Evolutionary conservation across 2,888 invertebrate genomes (phyloP).

Genomic region (Mechanitis mazaeus): DNA sequence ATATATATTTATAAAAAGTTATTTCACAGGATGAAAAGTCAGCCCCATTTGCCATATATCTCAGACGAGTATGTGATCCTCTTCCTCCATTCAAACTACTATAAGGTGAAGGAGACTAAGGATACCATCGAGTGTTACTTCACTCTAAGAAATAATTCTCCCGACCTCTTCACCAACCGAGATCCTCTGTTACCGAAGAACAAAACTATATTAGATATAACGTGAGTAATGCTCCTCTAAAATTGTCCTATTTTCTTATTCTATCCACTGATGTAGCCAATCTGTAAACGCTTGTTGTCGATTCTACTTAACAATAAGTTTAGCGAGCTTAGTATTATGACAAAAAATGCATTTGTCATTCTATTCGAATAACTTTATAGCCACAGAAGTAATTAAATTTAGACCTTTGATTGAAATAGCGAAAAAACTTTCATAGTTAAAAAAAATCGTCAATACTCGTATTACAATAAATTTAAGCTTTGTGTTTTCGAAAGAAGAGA

Average conservation of each 20-base stretch:
- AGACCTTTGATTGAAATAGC: too few relatives aligned
- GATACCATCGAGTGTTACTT: conserved; percentile 74
- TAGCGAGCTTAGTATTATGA: too few relatives aligned
- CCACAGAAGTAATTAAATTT: too few relatives aligned
- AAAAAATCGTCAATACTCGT: too few relatives aligned
- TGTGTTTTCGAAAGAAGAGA: too few relatives aligned
- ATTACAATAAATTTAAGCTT: too few relatives aligned
- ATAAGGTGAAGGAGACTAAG: conserved; percentile 67
- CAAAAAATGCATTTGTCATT: too few relatives aligned
- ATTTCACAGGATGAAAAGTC: conserved; percentile 76
- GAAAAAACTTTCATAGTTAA: too few relatives aligned
- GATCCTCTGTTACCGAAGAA: conserved; percentile 72
- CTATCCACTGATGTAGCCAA: background rate
- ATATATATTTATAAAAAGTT: too few relatives aligned
- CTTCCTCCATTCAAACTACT: conserved; percentile 79
- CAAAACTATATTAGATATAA: conserved; percentile 73
- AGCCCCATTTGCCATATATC: conserved; percentile 77
- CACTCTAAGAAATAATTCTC: conserved; percentile 75
- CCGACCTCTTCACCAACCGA: conserved; percentile 77
- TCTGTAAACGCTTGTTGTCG: too few relatives aligned
- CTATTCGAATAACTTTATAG: too few relatives aligned
- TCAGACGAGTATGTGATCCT: conserved; percentile 79
- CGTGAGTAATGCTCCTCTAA: conserved; percentile 66
- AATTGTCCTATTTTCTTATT: background rate
- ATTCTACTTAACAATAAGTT: too few relatives aligned